These are phyloP conservation scores for Sebastes nivosus DNA, from an alignment of 2,797 vertebrate genomes.

Conservation along the genomic window DNA sequence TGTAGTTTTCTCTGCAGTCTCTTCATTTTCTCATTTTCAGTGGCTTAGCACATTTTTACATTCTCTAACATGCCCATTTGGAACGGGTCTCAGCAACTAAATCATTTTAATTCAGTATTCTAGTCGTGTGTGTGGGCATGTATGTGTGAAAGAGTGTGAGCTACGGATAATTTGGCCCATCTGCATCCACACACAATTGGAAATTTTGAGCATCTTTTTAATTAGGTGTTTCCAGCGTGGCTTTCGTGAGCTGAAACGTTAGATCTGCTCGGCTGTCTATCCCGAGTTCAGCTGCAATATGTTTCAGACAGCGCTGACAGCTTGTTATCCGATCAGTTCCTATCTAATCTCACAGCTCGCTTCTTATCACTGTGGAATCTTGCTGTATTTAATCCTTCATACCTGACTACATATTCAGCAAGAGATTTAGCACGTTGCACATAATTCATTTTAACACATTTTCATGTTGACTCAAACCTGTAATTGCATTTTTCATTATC, in stretches of 20 bases:
- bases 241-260: conserved; percentile 35
- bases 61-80: neutral
- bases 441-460: conserved; percentile 2
- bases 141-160: neutral
- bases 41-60: neutral
- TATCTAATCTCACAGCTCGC: conserved; percentile 65
- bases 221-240: conserved; percentile 49
- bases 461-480: neutral
- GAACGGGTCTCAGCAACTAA: neutral
- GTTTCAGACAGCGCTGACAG: conserved; percentile 52
- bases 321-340: conserved; percentile 62
- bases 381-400: conserved; percentile 47
- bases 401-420: conserved; percentile 27
- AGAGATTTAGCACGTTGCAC: neutral
- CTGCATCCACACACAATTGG: conserved; percentile 33
- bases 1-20: neutral
- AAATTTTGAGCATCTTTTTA: conserved; percentile 45
- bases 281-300: conserved; percentile 33
- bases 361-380: conserved; percentile 49
- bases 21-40: neutral
- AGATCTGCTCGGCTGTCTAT: conserved; percentile 26
- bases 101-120: neutral
- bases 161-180: conserved; percentile 38
- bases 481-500: neutral
- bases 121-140: neutral